Percentiles rank a stretch among this genome's conserved stretches.
Evolutionary conservation across 1,140 invertebrate genomes (phyloP).

Genomic region (Orius insidiosus): DNA sequence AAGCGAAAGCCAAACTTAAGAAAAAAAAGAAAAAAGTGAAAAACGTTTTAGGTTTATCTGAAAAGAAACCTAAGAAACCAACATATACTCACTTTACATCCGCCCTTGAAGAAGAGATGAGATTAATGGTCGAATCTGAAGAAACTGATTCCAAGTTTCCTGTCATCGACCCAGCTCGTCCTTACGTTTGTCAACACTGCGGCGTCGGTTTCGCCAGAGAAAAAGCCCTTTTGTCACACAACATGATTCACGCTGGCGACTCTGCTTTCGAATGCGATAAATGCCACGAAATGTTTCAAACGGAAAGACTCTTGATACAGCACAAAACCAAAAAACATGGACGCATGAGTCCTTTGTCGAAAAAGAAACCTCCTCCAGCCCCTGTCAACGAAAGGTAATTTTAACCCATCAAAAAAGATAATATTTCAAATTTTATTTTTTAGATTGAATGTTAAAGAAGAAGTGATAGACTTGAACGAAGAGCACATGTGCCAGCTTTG

Average conservation of each 20-base stretch:
- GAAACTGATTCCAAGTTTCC: constrained; percentile 35
- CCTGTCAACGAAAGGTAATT: not conserved
- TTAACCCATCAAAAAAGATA: no score
- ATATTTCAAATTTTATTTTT: not conserved
- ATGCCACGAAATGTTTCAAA: constrained; percentile 64
- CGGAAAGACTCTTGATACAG: constrained; percentile 37
- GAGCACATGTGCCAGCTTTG: constrained; percentile 53
- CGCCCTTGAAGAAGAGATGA: no score
- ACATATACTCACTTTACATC: no score
- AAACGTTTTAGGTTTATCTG: no score
- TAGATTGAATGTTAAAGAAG: constrained; percentile 28
- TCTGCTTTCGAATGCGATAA: constrained; percentile 55
- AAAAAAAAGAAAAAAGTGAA: not conserved
- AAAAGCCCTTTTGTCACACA: constrained; percentile 57
- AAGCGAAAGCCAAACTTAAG: constrained; percentile 13
- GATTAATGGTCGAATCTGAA: not conserved
- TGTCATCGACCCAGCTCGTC: constrained; percentile 49
- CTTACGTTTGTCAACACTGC: constrained; percentile 63
- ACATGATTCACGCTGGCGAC: constrained; percentile 37
- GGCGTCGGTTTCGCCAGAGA: constrained; percentile 61
- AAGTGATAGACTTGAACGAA: constrained; percentile 23
- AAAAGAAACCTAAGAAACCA: no score
- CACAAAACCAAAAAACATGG: constrained; percentile 12
- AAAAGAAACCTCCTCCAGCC: not conserved
- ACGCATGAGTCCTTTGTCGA: not conserved